These are phyloP conservation scores for Temnothorax longispinosus DNA, from an alignment of 1,140 invertebrate genomes.

Conservation along the genomic window DNA sequence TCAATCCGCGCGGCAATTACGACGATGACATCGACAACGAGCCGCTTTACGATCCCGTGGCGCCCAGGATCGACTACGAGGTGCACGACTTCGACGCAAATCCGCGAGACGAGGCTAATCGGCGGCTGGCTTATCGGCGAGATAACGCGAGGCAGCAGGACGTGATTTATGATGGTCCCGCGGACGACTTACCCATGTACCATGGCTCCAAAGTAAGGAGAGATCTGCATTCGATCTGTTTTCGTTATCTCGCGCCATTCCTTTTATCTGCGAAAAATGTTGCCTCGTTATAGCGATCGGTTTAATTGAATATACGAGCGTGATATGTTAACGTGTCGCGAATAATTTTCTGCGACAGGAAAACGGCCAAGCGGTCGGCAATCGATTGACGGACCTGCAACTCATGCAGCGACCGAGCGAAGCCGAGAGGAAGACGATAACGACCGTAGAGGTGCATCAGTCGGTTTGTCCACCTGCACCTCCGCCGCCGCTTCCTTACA, in stretches of 20 bases:
- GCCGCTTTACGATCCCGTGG: constrained; percentile 83
- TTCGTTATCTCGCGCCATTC: neutral
- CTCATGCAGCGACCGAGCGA: constrained; percentile 74
- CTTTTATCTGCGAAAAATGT: neutral
- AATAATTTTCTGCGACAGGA: constrained; percentile 71
- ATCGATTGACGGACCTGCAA: constrained; percentile 69
- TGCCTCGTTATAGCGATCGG: neutral
- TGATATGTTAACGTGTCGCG: neutral
- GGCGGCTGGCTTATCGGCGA: constrained; percentile 80
- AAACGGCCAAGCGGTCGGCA: constrained; percentile 71
- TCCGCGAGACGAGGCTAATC: constrained; percentile 82
- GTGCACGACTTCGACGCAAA: constrained; percentile 84
- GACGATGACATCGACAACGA: constrained; percentile 80
- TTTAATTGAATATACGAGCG: constrained; percentile 9
- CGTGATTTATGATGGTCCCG: constrained; percentile 75
- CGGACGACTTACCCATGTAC: constrained; percentile 73
- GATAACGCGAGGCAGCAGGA: constrained; percentile 77
- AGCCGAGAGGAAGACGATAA: constrained; percentile 81
- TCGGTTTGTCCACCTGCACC: constrained; percentile 82
- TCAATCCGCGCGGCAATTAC: constrained; percentile 74
- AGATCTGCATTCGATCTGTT: neutral
- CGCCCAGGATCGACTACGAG: constrained; percentile 82
- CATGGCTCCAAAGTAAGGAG: constrained; percentile 68
- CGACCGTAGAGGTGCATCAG: constrained; percentile 84
- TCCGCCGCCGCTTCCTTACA: constrained; percentile 82